Conservation (phyloP, 1,140 invertebrate genomes). For the Eriosoma lanigerum region DNA sequence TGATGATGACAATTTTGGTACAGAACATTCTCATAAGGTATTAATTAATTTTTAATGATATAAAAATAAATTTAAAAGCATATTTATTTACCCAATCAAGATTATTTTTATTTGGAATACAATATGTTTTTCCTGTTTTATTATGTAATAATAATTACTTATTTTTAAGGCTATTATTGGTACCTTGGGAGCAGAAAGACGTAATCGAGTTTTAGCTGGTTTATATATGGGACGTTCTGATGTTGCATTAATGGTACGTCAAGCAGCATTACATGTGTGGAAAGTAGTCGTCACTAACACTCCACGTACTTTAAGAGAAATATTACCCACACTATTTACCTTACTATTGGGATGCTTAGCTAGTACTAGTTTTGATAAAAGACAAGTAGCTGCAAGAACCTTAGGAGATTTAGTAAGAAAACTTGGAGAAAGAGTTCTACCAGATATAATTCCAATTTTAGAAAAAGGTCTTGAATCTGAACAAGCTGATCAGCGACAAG, state of each 20-base stretch:
- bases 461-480: slow-evolving; percentile 90
- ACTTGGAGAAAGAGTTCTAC: slow-evolving; percentile 93
- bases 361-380: slow-evolving; percentile 92
- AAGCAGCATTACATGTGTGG: slow-evolving; percentile 97
- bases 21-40: slow-evolving; percentile 85
- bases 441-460: slow-evolving; percentile 97
- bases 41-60: background rate
- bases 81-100: background rate
- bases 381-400: slow-evolving; percentile 88
- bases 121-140: no score
- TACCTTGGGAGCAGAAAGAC: slow-evolving; percentile 81
- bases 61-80: background rate
- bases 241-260: slow-evolving; percentile 93
- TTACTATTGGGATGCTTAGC: slow-evolving; percentile 90
- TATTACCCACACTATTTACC: slow-evolving; percentile 91
- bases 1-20: slow-evolving; percentile 99
- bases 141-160: background rate
- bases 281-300: slow-evolving; percentile 96
- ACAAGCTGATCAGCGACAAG: slow-evolving; percentile 89
- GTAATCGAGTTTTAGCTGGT: slow-evolving; percentile 92
- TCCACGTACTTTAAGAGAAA: slow-evolving; percentile 93
- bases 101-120: no score
- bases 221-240: slow-evolving; percentile 98
- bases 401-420: slow-evolving; percentile 96
- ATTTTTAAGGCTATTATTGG: slow-evolving; percentile 76